Percentiles rank a stretch among this genome's conserved stretches.
Evolutionary conservation across 2,113 vertebrate species (phyloP).

Genomic region (Fulica atra): DNA sequence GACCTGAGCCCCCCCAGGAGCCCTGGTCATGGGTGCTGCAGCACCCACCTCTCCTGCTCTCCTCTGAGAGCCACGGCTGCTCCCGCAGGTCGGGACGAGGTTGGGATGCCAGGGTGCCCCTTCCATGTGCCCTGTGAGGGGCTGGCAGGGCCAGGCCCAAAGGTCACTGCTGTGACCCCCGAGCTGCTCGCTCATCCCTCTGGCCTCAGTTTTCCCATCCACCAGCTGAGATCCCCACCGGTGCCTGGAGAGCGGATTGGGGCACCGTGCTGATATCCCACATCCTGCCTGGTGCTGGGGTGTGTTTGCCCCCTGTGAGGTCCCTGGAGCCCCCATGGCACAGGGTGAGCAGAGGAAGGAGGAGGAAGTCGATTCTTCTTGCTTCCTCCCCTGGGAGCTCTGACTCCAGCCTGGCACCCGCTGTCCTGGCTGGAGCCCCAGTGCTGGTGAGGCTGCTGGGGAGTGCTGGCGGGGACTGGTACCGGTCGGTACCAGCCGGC

Average conservation of each 20-base stretch:
- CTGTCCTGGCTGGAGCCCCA: not conserved
- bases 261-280: accelerated
- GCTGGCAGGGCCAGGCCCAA: not conserved
- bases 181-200: accelerated
- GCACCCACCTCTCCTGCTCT: not conserved
- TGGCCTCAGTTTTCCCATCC: not conserved
- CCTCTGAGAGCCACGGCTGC: not conserved
- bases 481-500: not conserved
- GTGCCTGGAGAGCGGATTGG: not conserved
- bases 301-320: not conserved
- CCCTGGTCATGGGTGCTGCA: not conserved
- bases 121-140: accelerated
- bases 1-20: not conserved
- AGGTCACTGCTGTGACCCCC: not conserved
- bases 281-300: not conserved
- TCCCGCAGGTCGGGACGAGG: not conserved
- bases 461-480: accelerated
- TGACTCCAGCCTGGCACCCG: accelerated
- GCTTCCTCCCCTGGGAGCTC: not conserved
- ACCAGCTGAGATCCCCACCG: accelerated
- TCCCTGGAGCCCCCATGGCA: too few relatives aligned
- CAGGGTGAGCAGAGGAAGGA: too few relatives aligned
- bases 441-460: not conserved
- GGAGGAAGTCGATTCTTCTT: not conserved
- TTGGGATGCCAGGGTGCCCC: accelerated